phyloP scores from a whole-genome alignment of 2,888 invertebrate genomes.

The Lissonota sp. region DNA sequence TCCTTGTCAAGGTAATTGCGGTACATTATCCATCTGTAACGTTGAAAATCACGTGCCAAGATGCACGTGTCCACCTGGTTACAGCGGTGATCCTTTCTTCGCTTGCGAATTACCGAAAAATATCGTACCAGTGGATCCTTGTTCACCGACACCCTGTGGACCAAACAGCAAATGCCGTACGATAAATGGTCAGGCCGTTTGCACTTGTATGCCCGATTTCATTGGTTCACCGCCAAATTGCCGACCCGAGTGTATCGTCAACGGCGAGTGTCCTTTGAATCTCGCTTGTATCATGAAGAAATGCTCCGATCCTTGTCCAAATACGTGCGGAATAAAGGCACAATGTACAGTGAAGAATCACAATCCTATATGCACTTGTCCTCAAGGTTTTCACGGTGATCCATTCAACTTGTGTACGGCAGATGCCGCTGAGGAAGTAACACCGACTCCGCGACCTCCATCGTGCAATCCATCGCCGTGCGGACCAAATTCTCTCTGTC shows the following conservation, averaged over 20 bases:
- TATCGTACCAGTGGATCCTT: conserved; percentile 86
- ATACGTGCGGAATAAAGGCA: conserved; percentile 94
- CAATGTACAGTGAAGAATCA: conserved; percentile 93
- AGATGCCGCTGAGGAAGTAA: conserved; percentile 84
- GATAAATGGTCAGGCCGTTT: conserved; percentile 91
- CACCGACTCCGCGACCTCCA: conserved; percentile 88
- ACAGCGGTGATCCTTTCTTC: conserved; percentile 93
- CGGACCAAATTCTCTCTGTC: conserved; percentile 93
- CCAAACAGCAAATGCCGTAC: conserved; percentile 94
- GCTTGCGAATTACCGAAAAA: conserved; percentile 74
- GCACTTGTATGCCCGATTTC: conserved; percentile 92
- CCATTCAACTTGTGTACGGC: conserved; percentile 91
- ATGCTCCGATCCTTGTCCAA: conserved; percentile 94
- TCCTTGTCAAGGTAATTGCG: conserved; percentile 94
- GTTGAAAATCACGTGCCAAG: conserved; percentile 92
- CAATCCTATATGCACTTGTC: conserved; percentile 94
- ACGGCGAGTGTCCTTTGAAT: conserved; percentile 92
- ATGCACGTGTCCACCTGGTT: conserved; percentile 90
- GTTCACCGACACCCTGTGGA: conserved; percentile 94
- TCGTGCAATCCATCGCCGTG: conserved; percentile 93
- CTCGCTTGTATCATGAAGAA: conserved; percentile 94
- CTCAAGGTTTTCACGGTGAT: conserved; percentile 93
- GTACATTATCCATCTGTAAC: conserved; percentile 90
- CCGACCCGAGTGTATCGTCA: conserved; percentile 94
- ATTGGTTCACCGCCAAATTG: conserved; percentile 92